Base-by-base conservation (phyloP, 2,888 invertebrate species). In the Synergus itoensis region DNA sequence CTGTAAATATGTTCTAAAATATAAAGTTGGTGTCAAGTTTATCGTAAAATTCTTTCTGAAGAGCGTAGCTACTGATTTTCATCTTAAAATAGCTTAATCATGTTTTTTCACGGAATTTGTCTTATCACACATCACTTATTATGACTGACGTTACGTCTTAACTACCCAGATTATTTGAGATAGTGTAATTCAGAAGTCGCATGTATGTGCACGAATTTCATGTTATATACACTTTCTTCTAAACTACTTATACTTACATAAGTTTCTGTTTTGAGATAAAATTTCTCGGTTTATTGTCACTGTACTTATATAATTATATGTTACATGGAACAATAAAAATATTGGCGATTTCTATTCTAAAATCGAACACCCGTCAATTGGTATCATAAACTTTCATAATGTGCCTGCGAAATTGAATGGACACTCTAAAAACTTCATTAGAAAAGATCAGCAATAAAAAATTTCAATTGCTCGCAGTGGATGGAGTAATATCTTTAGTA, bases 131-230 rank as follows among this genome's bases (percentile, higher is more conserved):
- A 18, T 21, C 67, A 69, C 28, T 7, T 36, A 36, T 36, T 36
- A 36, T 36, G 16, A 69, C 67, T 45, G 45, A 28, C 45, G 21
- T 69, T 67, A 45, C 21, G 21, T 67, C 67, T 67, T 67, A 14
- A 67, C 12, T 45, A 43, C 21, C 18, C 11, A 67, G 67, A 67
- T 65, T 65, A 21, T 67, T 67, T 45, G 8, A 67, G 67, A 45
- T 45, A 67, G 67, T 14, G 67, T 48, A 69, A 69, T 21, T 69
- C 67, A 69, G 45, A 45, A 69, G 45, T 21, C 28, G 14, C 16
- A 53, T n/a, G n/a, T 8, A n/a, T 53, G n/a, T n/a, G 8, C 8
- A 53, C n/a, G 53, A 53, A 53, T n/a, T n/a, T 53, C 8, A 16
- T 53, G 8, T 16, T 0, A 36, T 36, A 53, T 16, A n/a, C 1